Percentiles rank a stretch among this genome's conserved stretches.
These are phyloP conservation scores for Synodontis membranacea DNA, from an alignment of 2,113 vertebrate genomes.

Conservation along the genomic window DNA sequence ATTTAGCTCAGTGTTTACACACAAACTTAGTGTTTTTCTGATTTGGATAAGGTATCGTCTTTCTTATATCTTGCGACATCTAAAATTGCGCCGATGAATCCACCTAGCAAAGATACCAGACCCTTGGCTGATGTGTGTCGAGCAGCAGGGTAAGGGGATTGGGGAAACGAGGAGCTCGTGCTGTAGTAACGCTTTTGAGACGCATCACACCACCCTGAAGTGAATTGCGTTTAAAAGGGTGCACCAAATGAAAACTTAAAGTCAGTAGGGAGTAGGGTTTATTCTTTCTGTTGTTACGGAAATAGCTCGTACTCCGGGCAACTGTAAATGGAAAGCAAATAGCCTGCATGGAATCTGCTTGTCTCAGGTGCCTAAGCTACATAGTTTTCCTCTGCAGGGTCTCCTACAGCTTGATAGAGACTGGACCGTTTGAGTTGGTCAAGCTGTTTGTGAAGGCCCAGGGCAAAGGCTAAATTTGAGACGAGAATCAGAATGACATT, in stretches of 20 bases:
- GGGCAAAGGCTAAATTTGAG: background rate
- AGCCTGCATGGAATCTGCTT: background rate
- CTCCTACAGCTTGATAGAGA: background rate
- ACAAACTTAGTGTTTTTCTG: background rate
- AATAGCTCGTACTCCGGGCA: background rate
- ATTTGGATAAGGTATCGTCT: background rate
- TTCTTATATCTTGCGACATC: background rate
- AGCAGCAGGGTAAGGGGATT: background rate
- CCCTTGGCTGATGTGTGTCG: too few relatives aligned
- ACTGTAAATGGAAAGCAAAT: background rate
- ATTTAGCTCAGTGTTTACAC: background rate
- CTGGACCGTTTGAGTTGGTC: background rate
- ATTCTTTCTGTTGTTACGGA: background rate
- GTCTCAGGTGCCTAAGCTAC: background rate
- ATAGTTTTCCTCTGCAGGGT: background rate
- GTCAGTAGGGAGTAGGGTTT: background rate
- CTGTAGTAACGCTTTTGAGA: background rate
- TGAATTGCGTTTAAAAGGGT: background rate
- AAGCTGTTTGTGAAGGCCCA: background rate
- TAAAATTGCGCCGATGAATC: background rate
- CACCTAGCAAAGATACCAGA: background rate
- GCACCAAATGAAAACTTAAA: background rate
- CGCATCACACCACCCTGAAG: background rate
- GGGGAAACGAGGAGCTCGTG: too few relatives aligned
- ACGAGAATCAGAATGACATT: background rate